Evolutionary conservation across 92 coral and sea anemone species (phyloP).

Genomic region (Palythoa grandis): DNA sequence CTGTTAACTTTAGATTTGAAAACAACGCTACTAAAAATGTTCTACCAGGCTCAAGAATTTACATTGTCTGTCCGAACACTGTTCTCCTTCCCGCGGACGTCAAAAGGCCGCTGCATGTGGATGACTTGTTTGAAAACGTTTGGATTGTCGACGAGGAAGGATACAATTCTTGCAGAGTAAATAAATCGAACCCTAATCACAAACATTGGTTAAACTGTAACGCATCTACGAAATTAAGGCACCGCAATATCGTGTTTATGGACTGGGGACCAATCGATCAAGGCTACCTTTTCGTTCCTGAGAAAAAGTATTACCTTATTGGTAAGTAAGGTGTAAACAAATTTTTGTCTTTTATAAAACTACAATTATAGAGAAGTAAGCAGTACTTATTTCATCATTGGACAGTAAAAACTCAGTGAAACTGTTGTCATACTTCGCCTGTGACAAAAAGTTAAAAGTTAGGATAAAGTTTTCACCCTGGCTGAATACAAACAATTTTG

Average conservation of each 20-base stretch:
- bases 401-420: too few relatives aligned
- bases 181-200: constrained; percentile 26
- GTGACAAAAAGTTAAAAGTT: too few relatives aligned
- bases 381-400: not conserved
- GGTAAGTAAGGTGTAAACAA: constrained; percentile 1
- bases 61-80: constrained; percentile 39
- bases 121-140: constrained; percentile 37
- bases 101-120: constrained; percentile 29
- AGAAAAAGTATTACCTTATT: constrained; percentile 26
- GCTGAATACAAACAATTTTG: too few relatives aligned
- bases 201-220: constrained; percentile 45
- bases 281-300: constrained; percentile 32
- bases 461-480: too few relatives aligned
- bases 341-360: not conserved
- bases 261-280: constrained; percentile 41
- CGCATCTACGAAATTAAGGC: constrained; percentile 23
- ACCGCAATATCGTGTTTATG: constrained; percentile 36
- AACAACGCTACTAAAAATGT: constrained; percentile 32
- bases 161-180: constrained; percentile 28
- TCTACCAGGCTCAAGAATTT: constrained; percentile 37
- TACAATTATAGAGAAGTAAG: not conserved
- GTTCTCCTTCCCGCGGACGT: constrained; percentile 38
- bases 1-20: constrained; percentile 13
- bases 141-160: constrained; percentile 44
- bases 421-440: too few relatives aligned